Percentiles rank a stretch among this genome's conserved stretches.
phyloP scores from a whole-genome alignment of 2,797 vertebrate species.

The Brotula barbata region DNA sequence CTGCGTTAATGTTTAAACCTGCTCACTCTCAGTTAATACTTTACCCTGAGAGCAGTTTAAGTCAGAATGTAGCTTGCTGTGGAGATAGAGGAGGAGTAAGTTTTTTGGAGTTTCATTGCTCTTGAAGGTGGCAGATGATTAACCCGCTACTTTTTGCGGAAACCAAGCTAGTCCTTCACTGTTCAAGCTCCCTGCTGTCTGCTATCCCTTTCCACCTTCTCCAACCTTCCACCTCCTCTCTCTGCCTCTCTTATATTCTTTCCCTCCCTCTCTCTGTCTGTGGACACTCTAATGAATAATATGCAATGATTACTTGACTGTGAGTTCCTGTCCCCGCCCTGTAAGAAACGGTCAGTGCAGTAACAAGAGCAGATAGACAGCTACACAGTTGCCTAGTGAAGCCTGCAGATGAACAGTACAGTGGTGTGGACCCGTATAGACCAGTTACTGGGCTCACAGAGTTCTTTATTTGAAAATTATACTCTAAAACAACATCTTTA shows the following conservation, averaged over 20 bases:
- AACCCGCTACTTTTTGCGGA: slow-evolving; percentile 1
- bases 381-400: slow-evolving; percentile 32
- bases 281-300: slow-evolving; percentile 61
- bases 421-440: slow-evolving; percentile 15
- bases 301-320: slow-evolving; percentile 61
- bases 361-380: slow-evolving; percentile 24
- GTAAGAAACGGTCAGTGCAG: slow-evolving; percentile 38
- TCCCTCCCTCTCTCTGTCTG: slow-evolving; percentile 40
- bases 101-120: slow-evolving; percentile 11
- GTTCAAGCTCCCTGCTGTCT: no score
- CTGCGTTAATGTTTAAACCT: slow-evolving; percentile 83
- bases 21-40: slow-evolving; percentile 76
- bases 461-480: neutral
- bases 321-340: slow-evolving; percentile 60
- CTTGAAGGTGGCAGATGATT: slow-evolving; percentile 14
- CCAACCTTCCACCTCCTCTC: neutral
- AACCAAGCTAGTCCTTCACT: slow-evolving; percentile 31
- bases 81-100: neutral
- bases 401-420: slow-evolving; percentile 31
- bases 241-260: slow-evolving; percentile 15
- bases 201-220: slow-evolving; percentile 33
- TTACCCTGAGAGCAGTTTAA: slow-evolving; percentile 57
- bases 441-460: neutral
- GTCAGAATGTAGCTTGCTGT: slow-evolving; percentile 35
- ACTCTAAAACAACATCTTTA: slow-evolving; percentile 7